Base-by-base conservation (phyloP, 1,140 invertebrate genomes). In the Psix sp. region DNA sequence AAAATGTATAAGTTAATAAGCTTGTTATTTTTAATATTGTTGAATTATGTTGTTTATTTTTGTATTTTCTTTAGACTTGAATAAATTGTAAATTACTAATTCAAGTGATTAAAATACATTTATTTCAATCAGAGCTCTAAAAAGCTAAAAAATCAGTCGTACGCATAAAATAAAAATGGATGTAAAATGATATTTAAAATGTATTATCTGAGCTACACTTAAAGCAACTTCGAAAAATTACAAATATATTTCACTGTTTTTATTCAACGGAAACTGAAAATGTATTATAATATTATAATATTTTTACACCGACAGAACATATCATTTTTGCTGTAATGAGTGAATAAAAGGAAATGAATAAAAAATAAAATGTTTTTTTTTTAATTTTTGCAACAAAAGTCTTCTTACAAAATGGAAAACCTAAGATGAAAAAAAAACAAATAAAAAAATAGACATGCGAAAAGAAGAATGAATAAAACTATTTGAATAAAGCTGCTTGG, bases 381-480 rank as follows among this genome's bases (percentile, higher is more conserved):
- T n/a, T n/a, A n/a, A 24, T 4, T 24, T 24, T 3, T 24, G 3
- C 3, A 24, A 24, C 3, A 24, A 24, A 3, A 49, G 42, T 62
- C 35, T 62, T 26, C 40, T 63, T 17, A 18, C 49, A 16, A 46
- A 43, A 45, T 46, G 49, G n/a, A n/a, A n/a, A n/a, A n/a, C n/a
- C n/a, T n/a, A 38, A 48, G 29, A 39, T 56, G 43, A 48, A 56
- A 15, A 24, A 29, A 26, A 43, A 48, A 11, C 18, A 39, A 56
- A 48, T 14, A 40, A 48, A 35, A 33, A 45, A 5, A 35, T 11
- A 13, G 11, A 29, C 13, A 7, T 62, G 15, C 20, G 24, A 33
- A 40, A 56, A 48, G 52, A 48, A 56, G 46, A 65, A 48, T 45
- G 0, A 40, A 60, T 29, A 29, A 48, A 48, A 46, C 21, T 26